Evolutionary conservation across 2,113 vertebrate species (phyloP).

Genomic region (Guaruba guarouba): DNA sequence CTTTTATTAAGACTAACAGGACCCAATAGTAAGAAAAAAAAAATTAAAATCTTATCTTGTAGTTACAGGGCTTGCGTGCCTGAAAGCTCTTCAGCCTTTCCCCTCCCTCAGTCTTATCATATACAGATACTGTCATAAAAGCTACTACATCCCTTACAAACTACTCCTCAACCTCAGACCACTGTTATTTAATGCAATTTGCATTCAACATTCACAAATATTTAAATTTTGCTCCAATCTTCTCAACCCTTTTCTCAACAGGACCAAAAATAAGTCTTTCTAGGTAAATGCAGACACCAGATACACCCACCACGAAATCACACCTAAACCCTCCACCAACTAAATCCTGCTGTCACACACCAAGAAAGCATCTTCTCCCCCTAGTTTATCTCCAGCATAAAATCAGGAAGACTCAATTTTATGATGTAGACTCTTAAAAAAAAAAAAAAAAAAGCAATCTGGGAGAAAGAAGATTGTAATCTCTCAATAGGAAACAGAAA

Average conservation of each 20-base stretch:
- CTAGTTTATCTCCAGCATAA: conserved; percentile 33
- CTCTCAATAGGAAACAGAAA: conserved; percentile 47
- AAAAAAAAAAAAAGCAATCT: conserved; percentile 47
- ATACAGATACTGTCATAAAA: background rate
- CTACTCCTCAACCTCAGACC: background rate
- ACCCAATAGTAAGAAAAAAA: background rate
- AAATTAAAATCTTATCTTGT: background rate
- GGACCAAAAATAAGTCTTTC: background rate
- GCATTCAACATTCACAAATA: background rate
- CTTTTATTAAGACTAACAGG: background rate
- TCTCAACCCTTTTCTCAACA: background rate
- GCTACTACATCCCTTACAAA: background rate
- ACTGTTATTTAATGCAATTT: background rate
- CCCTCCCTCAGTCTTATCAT: background rate
- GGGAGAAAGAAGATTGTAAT: conserved; percentile 53
- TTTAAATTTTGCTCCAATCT: background rate
- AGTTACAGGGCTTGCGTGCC: background rate
- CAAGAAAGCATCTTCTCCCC: conserved; percentile 15
- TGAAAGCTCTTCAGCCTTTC: background rate
- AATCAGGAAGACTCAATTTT: conserved; percentile 45
- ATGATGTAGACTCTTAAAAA: conserved; percentile 24
- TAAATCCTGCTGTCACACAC: conserved; percentile 10
- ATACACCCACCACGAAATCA: conserved; percentile 1
- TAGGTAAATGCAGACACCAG: background rate
- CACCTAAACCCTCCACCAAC: background rate